These are phyloP conservation scores for Pogona vitticeps DNA, from an alignment of 2,113 vertebrate genomes.

Conservation along the genomic window DNA sequence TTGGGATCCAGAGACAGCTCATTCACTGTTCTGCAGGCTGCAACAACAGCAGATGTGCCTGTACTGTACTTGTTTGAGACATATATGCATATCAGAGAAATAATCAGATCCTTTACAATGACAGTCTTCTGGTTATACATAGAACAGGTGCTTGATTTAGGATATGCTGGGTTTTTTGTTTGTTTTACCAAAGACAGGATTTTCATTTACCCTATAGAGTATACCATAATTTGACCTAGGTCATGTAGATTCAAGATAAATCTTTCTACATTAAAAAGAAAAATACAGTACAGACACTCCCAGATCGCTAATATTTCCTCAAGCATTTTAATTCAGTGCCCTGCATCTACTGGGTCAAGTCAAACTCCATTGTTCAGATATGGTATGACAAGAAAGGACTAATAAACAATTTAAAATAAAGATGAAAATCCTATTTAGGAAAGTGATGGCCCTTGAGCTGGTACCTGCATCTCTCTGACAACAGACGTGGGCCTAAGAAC, in stretches of 20 bases:
- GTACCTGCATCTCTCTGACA: slow-evolving; percentile 25
- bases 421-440: background rate
- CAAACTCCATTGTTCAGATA: background rate
- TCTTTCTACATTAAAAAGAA: background rate
- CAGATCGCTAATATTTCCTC: background rate
- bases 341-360: background rate
- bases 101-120: background rate
- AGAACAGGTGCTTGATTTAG: background rate
- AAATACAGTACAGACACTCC: background rate
- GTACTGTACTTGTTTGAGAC: no score
- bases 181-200: background rate
- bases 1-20: background rate
- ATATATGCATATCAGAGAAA: background rate
- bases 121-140: background rate
- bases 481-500: background rate
- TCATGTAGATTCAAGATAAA: background rate
- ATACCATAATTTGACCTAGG: background rate
- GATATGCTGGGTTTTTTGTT: background rate
- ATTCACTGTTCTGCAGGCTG: background rate
- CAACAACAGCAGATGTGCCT: background rate
- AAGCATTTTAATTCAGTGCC: slow-evolving; percentile 10
- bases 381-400: slow-evolving; percentile 2
- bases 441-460: slow-evolving; percentile 14
- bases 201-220: background rate
- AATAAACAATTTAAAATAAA: slow-evolving; percentile 32